Percentiles rank a stretch among this genome's conserved stretches.
phyloP scores from a whole-genome alignment of 2,113 vertebrate genomes.

The Ochotona curzoniae region DNA sequence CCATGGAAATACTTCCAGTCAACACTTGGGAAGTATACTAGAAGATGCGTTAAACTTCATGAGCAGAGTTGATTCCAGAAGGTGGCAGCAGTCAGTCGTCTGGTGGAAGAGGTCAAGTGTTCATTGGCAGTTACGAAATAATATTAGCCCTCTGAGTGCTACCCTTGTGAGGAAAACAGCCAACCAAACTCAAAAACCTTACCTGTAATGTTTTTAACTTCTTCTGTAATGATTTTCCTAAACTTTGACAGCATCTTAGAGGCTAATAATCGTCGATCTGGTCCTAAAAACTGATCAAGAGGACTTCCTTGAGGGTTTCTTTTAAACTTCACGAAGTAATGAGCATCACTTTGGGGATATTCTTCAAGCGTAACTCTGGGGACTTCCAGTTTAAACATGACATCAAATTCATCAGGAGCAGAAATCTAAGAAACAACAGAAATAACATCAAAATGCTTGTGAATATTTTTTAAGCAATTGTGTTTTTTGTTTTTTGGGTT shows the following conservation, averaged over 20 bases:
- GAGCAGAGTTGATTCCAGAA: neutral
- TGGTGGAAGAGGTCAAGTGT: neutral
- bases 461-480: slow-evolving; percentile 20
- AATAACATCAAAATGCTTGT: slow-evolving; percentile 15
- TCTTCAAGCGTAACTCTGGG: slow-evolving; percentile 79
- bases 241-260: slow-evolving; percentile 80
- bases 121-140: neutral
- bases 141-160: neutral
- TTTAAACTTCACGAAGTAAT: slow-evolving; percentile 82
- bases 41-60: neutral
- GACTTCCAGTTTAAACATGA: slow-evolving; percentile 85
- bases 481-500: neutral
- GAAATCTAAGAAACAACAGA: slow-evolving; percentile 80
- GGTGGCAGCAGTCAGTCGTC: neutral
- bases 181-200: slow-evolving; percentile 61
- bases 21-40: neutral
- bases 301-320: slow-evolving; percentile 71
- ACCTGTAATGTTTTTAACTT: slow-evolving; percentile 83
- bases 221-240: slow-evolving; percentile 82
- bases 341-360: slow-evolving; percentile 75
- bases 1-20: neutral
- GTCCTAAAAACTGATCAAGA: slow-evolving; percentile 80
- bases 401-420: slow-evolving; percentile 87
- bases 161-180: too few relatives aligned
- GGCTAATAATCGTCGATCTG: slow-evolving; percentile 81